Evolutionary conservation across 1,140 invertebrate genomes (phyloP), one percentile per base, ranked within the genome.

Genomic region (Octopus bimaculoides): DNA sequence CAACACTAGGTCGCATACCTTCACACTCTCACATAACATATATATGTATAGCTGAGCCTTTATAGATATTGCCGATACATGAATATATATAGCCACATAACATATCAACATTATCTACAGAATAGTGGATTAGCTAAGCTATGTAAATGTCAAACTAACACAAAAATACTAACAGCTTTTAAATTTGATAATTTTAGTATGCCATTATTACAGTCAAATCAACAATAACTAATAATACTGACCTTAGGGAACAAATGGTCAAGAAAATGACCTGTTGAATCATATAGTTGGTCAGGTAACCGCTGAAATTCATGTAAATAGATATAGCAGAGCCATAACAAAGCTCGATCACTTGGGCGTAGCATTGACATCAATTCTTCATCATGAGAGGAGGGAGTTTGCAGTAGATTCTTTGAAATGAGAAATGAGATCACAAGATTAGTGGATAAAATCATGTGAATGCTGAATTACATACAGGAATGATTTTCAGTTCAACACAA

Each of bases 241-340:
- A 88, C 87, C 86, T 87, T 88, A 52, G 82, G 81, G 20, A 87
- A 79, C 52, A 88, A 82, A 75, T 77, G 82, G 9, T 86, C 87
- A 52, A 85, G 83, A 54, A 82, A 82, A 75, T 85, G 83, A 73
- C 85, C 83, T 75, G 74, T 75, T 8, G 84, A 83, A 74, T 85
- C 79, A 80, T 84, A 87, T 5, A 87, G 80, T 10, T 79, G 56
- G 3, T 53, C 52, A n/a, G 87, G 87, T 8, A 88, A 81, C 41
- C 81, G 80, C 52, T 86, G 86, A 78, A 85, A 87, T 73, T 85
- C 86, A 52, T 83, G 75, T 14, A 88, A 79, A 61, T 87, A 77
- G 17, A 87, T 83, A 78, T 84, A 87, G 41, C 79, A 78, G 73
- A 88, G 53, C 86, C 86, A 87, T n/a, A 85, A 66, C 0, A 86